Conservation (phyloP, 2,113 vertebrate genomes). For the Hystrix cristata region DNA sequence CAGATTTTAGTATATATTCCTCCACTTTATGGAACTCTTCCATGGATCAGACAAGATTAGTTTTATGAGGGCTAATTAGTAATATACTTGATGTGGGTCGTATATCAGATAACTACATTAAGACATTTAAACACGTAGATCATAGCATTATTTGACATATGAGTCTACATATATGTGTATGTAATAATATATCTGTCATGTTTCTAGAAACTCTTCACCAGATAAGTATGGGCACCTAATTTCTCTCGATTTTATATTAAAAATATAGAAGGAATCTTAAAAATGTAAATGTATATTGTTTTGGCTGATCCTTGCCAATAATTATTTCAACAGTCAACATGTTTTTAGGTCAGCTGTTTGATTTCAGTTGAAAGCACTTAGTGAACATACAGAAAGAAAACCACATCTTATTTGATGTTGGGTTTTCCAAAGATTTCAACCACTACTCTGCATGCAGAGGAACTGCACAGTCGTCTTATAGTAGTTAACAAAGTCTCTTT, state of each 20-base stretch:
- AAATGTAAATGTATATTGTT: not conserved
- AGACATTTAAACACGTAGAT: not conserved
- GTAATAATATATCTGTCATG: not conserved
- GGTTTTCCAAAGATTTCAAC: conserved; percentile 62
- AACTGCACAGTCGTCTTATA: conserved; percentile 36
- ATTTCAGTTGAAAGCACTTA: conserved; percentile 72
- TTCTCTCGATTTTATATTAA: conserved; percentile 48
- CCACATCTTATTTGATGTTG: conserved; percentile 76
- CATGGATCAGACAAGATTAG: not conserved
- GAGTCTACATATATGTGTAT: not conserved
- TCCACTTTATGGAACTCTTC: not conserved
- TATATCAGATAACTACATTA: conserved; percentile 54
- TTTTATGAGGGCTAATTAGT: not conserved
- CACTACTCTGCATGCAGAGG: conserved; percentile 41
- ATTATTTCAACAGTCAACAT: conserved; percentile 71
- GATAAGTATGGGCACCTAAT: not conserved
- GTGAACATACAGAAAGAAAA: conserved; percentile 68
- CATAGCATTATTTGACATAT: conserved; percentile 22
- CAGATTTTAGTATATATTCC: not conserved
- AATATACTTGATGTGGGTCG: not conserved
- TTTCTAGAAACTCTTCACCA: conserved; percentile 57
- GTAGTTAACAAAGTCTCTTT: conserved; percentile 59
- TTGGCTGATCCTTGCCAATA: conserved; percentile 60
- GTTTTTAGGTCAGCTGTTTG: conserved; percentile 64
- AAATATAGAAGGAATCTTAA: not conserved